Evolutionary conservation across 2,888 invertebrate species (phyloP), one percentile per base, ranked within the genome.

Genomic region (Omphaloscelis lunosa): DNA sequence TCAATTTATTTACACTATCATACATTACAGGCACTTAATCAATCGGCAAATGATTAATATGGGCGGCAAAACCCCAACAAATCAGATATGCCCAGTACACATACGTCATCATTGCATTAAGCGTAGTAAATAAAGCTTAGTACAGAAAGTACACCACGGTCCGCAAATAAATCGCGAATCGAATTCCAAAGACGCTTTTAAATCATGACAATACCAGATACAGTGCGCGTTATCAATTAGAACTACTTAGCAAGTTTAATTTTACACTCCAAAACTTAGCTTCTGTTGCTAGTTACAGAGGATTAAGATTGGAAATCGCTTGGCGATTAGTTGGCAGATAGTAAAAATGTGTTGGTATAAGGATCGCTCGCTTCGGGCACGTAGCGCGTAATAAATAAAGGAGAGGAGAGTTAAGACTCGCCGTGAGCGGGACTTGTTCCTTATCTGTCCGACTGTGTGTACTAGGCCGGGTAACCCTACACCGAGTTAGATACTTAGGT

Each of bases 351-450:
- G 61, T 85, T 88, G 89, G 92, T 88, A 79, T 82, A 91, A 89
- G 91, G 92, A 92, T 93, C 91, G 91, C 91, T 92, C 90, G 95
- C 94, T 95, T 91, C 91, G 92, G 92, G 95, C 94, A 93, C 93
- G 94, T 95, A 94, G 94, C 94, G 92, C 91, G 91, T 94, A 93
- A 95, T 96, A 95, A 96, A 96, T 96, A 96, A 95, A 93, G 91
- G 89, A 90, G 87, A 90, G 85, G 90, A 94, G 95, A 95, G 93
- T 95, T 95, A 95, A 93, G 93, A 91, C 91, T 83, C 89, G 93
- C 92, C 92, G 91, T 92, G 91, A 93, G 92, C 93, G 89, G 89
- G 90, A 91, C 93, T 90, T 92, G 94, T 94, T 93, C 91, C 94
- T 96, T 96, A 96, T 96, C 96, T 92, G 91, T 90, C 89, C 83